phyloP scores from a whole-genome alignment of 2,797 vertebrate genomes.

The Champsocephalus gunnari region DNA sequence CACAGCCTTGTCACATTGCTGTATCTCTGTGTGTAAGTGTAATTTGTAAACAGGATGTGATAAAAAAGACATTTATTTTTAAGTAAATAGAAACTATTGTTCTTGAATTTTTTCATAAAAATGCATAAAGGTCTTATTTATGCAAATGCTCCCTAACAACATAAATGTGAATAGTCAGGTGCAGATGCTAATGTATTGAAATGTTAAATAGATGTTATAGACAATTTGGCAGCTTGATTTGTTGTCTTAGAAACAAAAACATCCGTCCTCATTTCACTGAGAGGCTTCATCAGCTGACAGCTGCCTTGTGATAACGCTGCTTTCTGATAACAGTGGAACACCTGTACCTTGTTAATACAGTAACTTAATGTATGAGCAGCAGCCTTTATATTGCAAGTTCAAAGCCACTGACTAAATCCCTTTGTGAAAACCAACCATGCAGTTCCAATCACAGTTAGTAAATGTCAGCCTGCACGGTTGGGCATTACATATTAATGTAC shows the following conservation, averaged over 20 bases:
- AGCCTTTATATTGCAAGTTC: slow-evolving; percentile 20
- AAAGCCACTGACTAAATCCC: slow-evolving; percentile 25
- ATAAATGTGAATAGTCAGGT: background rate
- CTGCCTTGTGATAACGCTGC: slow-evolving; percentile 15
- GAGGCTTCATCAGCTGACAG: slow-evolving; percentile 27
- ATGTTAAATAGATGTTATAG: background rate
- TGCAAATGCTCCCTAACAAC: slow-evolving; percentile 3
- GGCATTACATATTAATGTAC: background rate
- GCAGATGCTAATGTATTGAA: background rate
- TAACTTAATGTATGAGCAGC: slow-evolving; percentile 1
- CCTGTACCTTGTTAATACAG: slow-evolving; percentile 1
- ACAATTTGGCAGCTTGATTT: background rate
- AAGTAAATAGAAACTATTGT: too few relatives aligned
- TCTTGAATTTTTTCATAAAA: too few relatives aligned
- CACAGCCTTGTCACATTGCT: too few relatives aligned
- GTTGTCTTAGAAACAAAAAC: slow-evolving; percentile 11
- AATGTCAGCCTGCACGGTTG: slow-evolving; percentile 21
- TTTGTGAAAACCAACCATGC: slow-evolving; percentile 15
- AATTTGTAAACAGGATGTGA: too few relatives aligned
- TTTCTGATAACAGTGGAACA: slow-evolving; percentile 10
- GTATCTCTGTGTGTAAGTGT: too few relatives aligned
- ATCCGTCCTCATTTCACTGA: slow-evolving; percentile 18
- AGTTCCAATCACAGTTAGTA: background rate
- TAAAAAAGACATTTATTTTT: too few relatives aligned
- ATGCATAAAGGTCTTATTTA: background rate